Conservation (phyloP, 23 tunicate species). For the Ascidia mentula region DNA sequence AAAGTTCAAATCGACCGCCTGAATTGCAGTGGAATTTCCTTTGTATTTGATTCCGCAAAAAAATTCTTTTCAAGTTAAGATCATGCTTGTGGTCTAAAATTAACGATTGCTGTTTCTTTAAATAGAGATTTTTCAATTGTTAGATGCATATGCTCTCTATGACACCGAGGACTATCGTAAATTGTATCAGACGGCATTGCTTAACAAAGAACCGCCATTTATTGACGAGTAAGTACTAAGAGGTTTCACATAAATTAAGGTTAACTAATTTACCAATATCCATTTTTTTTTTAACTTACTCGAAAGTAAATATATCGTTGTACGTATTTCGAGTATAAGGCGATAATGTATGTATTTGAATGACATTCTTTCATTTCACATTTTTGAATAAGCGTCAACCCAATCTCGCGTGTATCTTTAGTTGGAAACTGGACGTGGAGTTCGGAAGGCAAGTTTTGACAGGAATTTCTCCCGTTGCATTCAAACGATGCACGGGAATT, state of each 20-base stretch:
- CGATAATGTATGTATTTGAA: too few species aligned
- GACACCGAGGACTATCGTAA: neutral
- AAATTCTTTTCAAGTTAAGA: neutral
- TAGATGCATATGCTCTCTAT: neutral
- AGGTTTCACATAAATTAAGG: too few species aligned
- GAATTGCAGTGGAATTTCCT: neutral
- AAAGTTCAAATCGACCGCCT: neutral
- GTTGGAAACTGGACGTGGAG: conserved; percentile 70
- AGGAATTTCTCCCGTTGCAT: conserved; percentile 35
- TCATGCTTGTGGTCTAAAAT: too few species aligned
- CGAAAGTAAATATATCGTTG: too few species aligned
- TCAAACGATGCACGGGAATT: conserved; percentile 31
- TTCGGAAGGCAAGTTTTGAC: conserved; percentile 70
- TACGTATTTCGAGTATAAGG: too few species aligned
- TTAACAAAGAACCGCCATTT: conserved; percentile 18
- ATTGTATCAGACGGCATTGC: neutral
- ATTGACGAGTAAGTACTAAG: conserved; percentile 26
- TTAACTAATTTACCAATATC: too few species aligned
- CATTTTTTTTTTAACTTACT: too few species aligned
- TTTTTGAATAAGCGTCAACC: too few species aligned
- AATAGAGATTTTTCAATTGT: too few species aligned
- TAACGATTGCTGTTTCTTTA: too few species aligned
- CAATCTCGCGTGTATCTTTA: too few species aligned
- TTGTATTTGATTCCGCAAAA: neutral
- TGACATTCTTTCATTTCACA: too few species aligned